Evolutionary conservation across 2,888 invertebrate species (phyloP), one percentile per base, ranked within the genome.

Genomic region (Bellardia pandia): DNA sequence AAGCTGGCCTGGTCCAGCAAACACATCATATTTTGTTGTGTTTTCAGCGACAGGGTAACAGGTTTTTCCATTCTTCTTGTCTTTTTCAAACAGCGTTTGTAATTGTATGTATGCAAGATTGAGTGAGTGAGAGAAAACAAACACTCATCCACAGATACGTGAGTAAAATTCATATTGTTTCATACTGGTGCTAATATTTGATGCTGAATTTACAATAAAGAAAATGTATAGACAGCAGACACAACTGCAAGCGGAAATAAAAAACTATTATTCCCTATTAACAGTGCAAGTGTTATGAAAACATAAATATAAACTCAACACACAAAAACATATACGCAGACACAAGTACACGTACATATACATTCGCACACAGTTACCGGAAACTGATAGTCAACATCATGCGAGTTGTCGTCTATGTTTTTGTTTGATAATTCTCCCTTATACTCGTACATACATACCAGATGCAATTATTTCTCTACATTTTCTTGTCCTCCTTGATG

Each of bases 11-110:
- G 48, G 72, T 7, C 30, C 30, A 33, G 14, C 13, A 30, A 6
- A 48, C 8, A 74, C 42, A 58, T 72, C 42, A 58, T 58, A 30
- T 42, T 14, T 56, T 23, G 56, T 23, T 56, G 8, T 58, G 23
- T 72, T 74, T 75, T 62, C 33, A 74, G 56, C 74, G 58, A 33
- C 14, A 5, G 74, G 66, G 66, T 56, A 40, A 68, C 68, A 68
- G 68, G 45, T 68, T 77, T 77, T 66, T 42, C 37, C 23, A 13
- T 23, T 58, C n/a, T 56, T 23, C 9, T 74, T 58, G 23, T 45
- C 30, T 45, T 3, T n/a, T 42, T 4, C 40, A 13, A 8, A 45
- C 8, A 30, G 45, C 23, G 9, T 45, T n/a, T 16, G 23, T 58
- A 11, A 11, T 11, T n/a, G 13, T 33, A 60, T 33, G 60, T 23